Base-by-base conservation (phyloP, 2,113 vertebrate species). In the Grantiella picta region DNA sequence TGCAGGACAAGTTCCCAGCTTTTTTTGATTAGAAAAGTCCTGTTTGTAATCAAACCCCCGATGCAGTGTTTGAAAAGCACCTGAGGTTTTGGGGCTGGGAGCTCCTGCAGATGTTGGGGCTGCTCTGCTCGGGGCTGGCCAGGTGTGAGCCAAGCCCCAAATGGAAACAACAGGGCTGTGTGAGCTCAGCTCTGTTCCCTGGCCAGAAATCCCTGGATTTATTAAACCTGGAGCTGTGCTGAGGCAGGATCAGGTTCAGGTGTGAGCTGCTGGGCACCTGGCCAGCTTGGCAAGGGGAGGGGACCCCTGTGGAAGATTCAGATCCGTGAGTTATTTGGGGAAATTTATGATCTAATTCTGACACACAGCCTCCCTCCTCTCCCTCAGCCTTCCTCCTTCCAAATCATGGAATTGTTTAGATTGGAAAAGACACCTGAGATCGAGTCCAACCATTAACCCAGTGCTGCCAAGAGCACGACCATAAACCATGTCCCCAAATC, bases 261-360 rank as follows among this genome's bases (percentile, higher is more conserved):
- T 82, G 88, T 10, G 72, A 82, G 88, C 79, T 61, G 82, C 18
- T 3, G 33, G 82, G 78, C 66, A 3, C 8, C 25, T 12, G 8
- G 78, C 87, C 85, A 65, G 53, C 66, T 85, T 88, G 95, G 90
- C 92, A 45, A 88, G 70, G 3, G 84, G 53, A 36, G 65, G 40
- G 6, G 47, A 72, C 61, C 49, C 25, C 38, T 47, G 52, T 14
- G 69, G 38, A 87, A 92, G 84, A 49, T 27, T 57, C 70, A n/a
- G 65, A 11, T 1, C 78, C 22, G 0, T 23, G 10, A 15, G 47
- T 64, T 69, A 20, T 64, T 63, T 61, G 56, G 42, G 61, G 57
- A 71, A 45, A 56, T 82, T 73, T 7, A 11, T 44, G 60, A 71
- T 40, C 47, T 78, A 35, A 52, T 69, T 80, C 35, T 27, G 53